phyloP scores from a whole-genome alignment of 2,797 vertebrate genomes.

The Takifugu ocellatus region DNA sequence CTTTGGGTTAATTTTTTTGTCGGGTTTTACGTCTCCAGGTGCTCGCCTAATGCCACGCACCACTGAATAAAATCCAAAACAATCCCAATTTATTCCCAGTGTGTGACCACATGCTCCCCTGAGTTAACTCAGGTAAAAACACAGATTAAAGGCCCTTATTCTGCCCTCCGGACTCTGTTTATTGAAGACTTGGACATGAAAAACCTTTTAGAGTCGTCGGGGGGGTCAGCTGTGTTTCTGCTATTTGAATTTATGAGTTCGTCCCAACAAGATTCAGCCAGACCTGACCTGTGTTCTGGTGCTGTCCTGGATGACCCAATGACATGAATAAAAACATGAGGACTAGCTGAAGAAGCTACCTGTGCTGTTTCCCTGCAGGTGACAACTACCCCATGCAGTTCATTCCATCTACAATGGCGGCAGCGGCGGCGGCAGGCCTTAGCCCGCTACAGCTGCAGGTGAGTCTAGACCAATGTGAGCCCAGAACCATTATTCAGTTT shows the following conservation, averaged over 20 bases:
- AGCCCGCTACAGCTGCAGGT: constrained; percentile 98
- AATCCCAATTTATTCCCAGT: constrained; percentile 22
- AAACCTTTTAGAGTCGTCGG: constrained; percentile 80
- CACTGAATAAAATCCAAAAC: neutral
- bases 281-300: too few species aligned
- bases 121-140: too few species aligned
- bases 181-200: constrained; percentile 78
- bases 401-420: constrained; percentile 99
- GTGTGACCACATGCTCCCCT: constrained; percentile 1
- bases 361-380: constrained; percentile 82
- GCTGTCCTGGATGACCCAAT: too few species aligned
- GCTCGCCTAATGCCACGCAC: too few species aligned
- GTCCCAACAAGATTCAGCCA: too few species aligned
- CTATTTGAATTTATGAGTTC: too few species aligned
- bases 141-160: too few species aligned
- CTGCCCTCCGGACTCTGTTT: too few species aligned
- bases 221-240: too few species aligned
- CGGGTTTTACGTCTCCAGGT: constrained; percentile 37
- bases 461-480: too few species aligned
- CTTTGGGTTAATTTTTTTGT: too few species aligned
- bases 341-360: constrained; percentile 3
- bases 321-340: constrained; percentile 10
- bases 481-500: too few species aligned
- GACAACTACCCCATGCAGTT: constrained; percentile 99
- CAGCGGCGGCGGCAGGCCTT: constrained; percentile 97